Evolutionary conservation across 1,140 invertebrate genomes (phyloP).

Genomic region (Antheraea pernyi): DNA sequence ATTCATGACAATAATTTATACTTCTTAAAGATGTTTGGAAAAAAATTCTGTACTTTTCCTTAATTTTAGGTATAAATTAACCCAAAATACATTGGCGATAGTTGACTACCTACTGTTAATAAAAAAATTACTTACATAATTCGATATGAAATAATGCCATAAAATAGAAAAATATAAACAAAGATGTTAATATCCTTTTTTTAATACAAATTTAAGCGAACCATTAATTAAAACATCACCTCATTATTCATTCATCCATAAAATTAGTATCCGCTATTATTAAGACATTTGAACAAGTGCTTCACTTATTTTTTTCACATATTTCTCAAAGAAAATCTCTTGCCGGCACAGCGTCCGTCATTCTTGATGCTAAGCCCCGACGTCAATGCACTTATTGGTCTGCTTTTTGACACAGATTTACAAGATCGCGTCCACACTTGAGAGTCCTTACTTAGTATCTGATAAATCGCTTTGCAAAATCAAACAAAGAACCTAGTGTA

Average conservation of each 20-base stretch:
- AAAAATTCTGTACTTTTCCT: too few species aligned
- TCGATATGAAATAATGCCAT: too few species aligned
- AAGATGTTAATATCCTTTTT: too few species aligned
- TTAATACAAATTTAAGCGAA: too few species aligned
- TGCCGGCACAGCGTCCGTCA: not conserved
- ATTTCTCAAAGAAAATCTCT: not conserved
- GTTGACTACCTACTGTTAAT: too few species aligned
- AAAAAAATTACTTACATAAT: too few species aligned
- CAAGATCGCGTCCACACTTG: conserved; percentile 7
- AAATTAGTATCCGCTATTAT: not conserved
- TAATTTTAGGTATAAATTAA: too few species aligned
- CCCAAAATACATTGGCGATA: too few species aligned
- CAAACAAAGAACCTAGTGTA: not conserved
- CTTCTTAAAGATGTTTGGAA: too few species aligned
- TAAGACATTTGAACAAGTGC: not conserved
- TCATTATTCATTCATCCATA: not conserved
- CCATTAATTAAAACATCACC: not conserved
- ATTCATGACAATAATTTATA: too few species aligned
- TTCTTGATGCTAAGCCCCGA: not conserved
- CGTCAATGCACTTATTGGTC: conserved; percentile 12
- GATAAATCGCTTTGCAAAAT: not conserved
- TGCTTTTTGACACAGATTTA: conserved; percentile 5
- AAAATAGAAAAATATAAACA: too few species aligned
- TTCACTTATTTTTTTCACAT: not conserved
- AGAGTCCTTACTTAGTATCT: not conserved